Evolutionary conservation across 2,888 invertebrate genomes (phyloP).

Genomic region (Tineola bisselliella): DNA sequence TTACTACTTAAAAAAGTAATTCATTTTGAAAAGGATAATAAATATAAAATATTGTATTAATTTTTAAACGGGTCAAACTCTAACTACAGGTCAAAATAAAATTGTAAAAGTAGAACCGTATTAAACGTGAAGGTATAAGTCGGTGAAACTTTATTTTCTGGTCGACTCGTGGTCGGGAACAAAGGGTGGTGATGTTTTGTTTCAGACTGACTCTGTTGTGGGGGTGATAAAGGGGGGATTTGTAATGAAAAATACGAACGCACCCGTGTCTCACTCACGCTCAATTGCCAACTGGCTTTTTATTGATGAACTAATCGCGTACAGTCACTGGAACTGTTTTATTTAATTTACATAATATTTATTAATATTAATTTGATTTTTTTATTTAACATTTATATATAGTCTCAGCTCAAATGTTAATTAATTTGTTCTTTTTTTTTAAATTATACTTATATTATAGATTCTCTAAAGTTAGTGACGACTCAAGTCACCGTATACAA

Average conservation of each 20-base stretch:
- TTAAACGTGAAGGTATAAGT: neutral
- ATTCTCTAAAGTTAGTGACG: no score
- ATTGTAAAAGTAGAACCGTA: neutral
- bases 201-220: constrained; percentile 15
- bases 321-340: neutral
- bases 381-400: no score
- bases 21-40: no score
- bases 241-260: constrained; percentile 56
- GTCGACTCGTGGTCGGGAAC: constrained; percentile 39
- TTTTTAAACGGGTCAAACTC: neutral
- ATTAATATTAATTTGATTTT: no score
- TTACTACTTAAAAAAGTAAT: no score
- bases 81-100: neutral
- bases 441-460: no score
- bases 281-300: constrained; percentile 16
- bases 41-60: no score
- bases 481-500: no score
- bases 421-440: no score
- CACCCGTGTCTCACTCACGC: neutral
- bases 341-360: no score
- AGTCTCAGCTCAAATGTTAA: no score
- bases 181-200: constrained; percentile 44
- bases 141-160: constrained; percentile 62
- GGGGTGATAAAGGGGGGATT: neutral
- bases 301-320: constrained; percentile 16